Percentiles rank a stretch among this genome's conserved stretches.
Conservation (phyloP, 92 coral and sea anemone genomes). For the Virgularia gustaviana region DNA sequence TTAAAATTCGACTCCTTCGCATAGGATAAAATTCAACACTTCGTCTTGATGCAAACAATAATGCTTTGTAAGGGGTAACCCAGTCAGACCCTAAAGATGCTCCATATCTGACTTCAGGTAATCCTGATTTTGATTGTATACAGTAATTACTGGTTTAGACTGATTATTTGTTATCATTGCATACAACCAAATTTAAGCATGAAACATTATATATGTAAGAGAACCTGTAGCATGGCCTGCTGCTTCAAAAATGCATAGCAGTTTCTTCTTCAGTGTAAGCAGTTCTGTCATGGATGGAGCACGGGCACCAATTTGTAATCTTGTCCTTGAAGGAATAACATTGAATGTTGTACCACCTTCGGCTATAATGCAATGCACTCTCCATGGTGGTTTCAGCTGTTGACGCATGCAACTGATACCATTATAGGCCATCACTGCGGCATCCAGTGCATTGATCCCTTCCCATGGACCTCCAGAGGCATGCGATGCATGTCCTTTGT, state of each 20-base stretch:
- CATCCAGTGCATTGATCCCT: conserved; percentile 89
- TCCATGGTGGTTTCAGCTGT: conserved; percentile 89
- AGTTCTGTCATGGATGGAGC: conserved; percentile 75
- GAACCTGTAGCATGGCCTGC: conserved; percentile 90
- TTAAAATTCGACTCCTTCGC: no score
- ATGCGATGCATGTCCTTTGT: conserved; percentile 74
- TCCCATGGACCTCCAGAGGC: conserved; percentile 97
- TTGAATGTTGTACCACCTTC: conserved; percentile 82
- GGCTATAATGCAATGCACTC: conserved; percentile 82
- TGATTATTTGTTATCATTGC: no score
- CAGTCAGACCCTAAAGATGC: no score
- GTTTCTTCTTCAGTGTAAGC: conserved; percentile 55
- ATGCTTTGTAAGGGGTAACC: no score
- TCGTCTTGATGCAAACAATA: no score
- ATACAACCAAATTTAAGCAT: no score
- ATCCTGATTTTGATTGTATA: no score
- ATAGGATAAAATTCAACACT: no score
- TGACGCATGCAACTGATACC: conserved; percentile 79
- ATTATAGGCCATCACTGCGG: conserved; percentile 85
- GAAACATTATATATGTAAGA: no score
- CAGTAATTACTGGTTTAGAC: no score
- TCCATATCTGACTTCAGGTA: no score
- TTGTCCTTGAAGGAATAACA: conserved; percentile 75
- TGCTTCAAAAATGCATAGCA: conserved; percentile 63
- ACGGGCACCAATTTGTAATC: conserved; percentile 59